These are phyloP conservation scores for Patella depressa DNA, from an alignment of 2,888 invertebrate genomes.

Conservation along the genomic window DNA sequence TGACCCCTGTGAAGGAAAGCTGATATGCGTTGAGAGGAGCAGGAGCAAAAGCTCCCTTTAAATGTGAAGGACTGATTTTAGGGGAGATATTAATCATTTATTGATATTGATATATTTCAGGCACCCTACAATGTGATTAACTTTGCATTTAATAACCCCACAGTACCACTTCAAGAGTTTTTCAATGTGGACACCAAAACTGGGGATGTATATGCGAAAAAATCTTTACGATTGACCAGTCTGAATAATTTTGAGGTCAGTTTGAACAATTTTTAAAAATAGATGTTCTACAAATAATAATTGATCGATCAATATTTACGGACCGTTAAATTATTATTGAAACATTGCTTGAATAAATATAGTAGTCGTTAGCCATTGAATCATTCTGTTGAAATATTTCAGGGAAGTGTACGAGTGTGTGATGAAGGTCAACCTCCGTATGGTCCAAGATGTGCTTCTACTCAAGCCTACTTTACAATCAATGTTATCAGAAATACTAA, in stretches of 20 bases:
- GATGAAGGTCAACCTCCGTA: slow-evolving; percentile 53
- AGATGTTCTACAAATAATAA: too few species aligned
- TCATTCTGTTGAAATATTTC: slow-evolving; percentile 16
- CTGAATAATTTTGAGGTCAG: slow-evolving; percentile 43
- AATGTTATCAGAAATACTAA: slow-evolving; percentile 52
- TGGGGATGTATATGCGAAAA: slow-evolving; percentile 55
- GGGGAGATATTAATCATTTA: too few species aligned
- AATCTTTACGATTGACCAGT: slow-evolving; percentile 41
- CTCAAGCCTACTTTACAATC: slow-evolving; percentile 46
- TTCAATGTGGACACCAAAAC: slow-evolving; percentile 53
- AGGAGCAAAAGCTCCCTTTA: too few species aligned
- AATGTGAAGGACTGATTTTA: too few species aligned
- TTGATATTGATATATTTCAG: background rate
- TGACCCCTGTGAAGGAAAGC: too few species aligned
- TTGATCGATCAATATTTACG: too few species aligned
- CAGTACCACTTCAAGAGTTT: slow-evolving; percentile 46
- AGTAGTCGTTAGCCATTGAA: too few species aligned
- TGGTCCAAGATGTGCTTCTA: slow-evolving; percentile 20
- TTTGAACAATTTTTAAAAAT: background rate
- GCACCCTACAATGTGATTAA: background rate
- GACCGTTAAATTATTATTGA: too few species aligned
- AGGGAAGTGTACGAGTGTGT: slow-evolving; percentile 45
- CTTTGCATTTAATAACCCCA: background rate
- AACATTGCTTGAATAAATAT: too few species aligned
- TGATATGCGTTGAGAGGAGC: too few species aligned